phyloP scores from a whole-genome alignment of 2,888 invertebrate species.

The Watsonalla binaria region DNA sequence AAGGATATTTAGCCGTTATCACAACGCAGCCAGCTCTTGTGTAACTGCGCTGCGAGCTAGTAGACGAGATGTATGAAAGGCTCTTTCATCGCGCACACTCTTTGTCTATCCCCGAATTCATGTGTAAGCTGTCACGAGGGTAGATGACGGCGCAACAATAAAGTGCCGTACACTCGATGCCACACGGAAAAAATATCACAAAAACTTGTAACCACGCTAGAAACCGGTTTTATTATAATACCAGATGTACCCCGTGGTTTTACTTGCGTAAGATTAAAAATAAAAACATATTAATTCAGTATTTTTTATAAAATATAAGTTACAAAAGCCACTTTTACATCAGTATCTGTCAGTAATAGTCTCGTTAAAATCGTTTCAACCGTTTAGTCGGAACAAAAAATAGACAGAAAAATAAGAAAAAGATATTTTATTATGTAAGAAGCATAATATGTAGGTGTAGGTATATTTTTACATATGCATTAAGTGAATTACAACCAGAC shows the following conservation, averaged over 20 bases:
- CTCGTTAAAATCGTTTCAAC: no score
- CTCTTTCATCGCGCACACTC: constrained; percentile 56
- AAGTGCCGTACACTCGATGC: constrained; percentile 45
- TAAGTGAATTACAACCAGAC: no score
- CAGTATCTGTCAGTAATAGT: no score
- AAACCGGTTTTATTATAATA: no score
- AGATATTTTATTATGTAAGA: no score
- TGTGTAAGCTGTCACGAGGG: constrained; percentile 53
- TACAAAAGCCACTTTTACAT: no score
- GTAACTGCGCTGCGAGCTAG: constrained; percentile 31
- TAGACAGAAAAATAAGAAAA: no score
- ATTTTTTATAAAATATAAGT: not conserved
- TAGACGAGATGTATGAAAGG: constrained; percentile 46
- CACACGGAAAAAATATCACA: constrained; percentile 18
- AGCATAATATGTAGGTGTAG: no score
- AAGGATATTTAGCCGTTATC: constrained; percentile 50
- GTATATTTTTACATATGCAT: no score
- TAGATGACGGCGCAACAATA: constrained; percentile 50
- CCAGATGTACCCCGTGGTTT: not conserved
- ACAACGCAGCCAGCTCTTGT: constrained; percentile 37
- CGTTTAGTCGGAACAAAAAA: no score
- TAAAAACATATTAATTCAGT: not conserved
- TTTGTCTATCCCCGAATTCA: constrained; percentile 63
- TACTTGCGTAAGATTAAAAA: not conserved
- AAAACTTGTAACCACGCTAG: no score